Conservation (phyloP, 1,140 invertebrate species). For the Probaryconus sp. region DNA sequence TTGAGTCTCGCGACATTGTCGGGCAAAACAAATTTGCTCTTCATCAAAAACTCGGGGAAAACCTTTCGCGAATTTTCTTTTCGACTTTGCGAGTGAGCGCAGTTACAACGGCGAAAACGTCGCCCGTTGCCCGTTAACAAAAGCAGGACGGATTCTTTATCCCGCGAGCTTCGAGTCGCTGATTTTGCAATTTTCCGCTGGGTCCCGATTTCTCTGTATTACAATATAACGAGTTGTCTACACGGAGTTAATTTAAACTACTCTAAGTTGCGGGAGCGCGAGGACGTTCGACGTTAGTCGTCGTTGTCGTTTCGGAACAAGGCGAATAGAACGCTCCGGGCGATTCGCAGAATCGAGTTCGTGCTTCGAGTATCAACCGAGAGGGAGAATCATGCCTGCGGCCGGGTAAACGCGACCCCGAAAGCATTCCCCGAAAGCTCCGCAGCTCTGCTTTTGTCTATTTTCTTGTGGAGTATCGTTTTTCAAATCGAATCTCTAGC, state of each 20-base stretch:
- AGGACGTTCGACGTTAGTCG: slow-evolving; percentile 39
- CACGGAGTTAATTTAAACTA: slow-evolving; percentile 69
- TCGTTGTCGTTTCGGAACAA: slow-evolving; percentile 58
- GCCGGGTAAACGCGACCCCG: slow-evolving; percentile 40
- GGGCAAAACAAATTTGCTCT: slow-evolving; percentile 42
- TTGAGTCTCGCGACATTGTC: slow-evolving; percentile 21
- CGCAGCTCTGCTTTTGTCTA: slow-evolving; percentile 44
- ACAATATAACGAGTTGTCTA: slow-evolving; percentile 68
- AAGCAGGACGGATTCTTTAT: not conserved
- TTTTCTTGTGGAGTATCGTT: slow-evolving; percentile 43
- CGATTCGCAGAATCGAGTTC: slow-evolving; percentile 70
- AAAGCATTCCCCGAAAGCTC: not conserved
- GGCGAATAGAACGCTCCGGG: slow-evolving; percentile 60
- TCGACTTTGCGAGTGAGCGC: slow-evolving; percentile 16
- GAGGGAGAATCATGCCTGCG: slow-evolving; percentile 61
- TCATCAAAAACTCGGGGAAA: slow-evolving; percentile 38
- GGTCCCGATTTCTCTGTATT: slow-evolving; percentile 56
- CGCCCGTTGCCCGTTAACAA: too few relatives aligned
- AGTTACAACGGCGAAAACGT: slow-evolving; percentile 16
- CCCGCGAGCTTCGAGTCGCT: not conserved
- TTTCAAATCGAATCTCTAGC: slow-evolving; percentile 34
- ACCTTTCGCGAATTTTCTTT: too few relatives aligned
- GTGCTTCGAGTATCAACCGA: slow-evolving; percentile 69
- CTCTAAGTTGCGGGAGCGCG: slow-evolving; percentile 38
- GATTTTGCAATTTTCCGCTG: slow-evolving; percentile 17